These are phyloP conservation scores for Parnassius apollo DNA, from an alignment of 2,888 invertebrate genomes.

Conservation along the genomic window DNA sequence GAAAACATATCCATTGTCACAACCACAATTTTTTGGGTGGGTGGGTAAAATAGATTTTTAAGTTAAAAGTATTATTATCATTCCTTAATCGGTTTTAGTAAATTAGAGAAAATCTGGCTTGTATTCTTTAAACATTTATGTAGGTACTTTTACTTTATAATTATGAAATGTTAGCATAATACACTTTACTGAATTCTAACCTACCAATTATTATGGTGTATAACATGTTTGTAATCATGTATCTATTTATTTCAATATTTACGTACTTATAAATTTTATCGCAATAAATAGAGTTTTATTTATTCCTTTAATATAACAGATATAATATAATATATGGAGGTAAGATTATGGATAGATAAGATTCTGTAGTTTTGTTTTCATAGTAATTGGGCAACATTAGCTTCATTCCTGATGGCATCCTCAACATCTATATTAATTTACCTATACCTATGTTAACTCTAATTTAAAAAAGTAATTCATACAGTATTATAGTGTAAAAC, in stretches of 20 bases:
- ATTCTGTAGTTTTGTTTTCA: too few relatives aligned
- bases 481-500: too few relatives aligned
- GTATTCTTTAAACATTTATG: slow-evolving; percentile 11
- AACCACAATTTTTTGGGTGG: slow-evolving; percentile 8
- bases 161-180: slow-evolving; percentile 45
- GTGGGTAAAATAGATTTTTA: slow-evolving; percentile 3
- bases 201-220: slow-evolving; percentile 34
- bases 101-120: slow-evolving; percentile 6
- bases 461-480: too few relatives aligned
- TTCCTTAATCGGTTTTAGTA: slow-evolving; percentile 34
- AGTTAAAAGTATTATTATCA: slow-evolving; percentile 39
- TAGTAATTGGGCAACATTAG: too few relatives aligned
- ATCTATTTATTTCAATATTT: slow-evolving; percentile 58
- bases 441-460: too few relatives aligned
- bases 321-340: too few relatives aligned
- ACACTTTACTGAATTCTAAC: slow-evolving; percentile 16
- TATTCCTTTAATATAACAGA: neutral
- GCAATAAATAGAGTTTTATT: slow-evolving; percentile 36
- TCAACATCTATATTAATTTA: too few relatives aligned
- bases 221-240: slow-evolving; percentile 59
- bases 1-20: slow-evolving; percentile 32
- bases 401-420: too few relatives aligned
- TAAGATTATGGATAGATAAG: too few relatives aligned
- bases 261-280: slow-evolving; percentile 47
- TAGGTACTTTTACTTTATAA: slow-evolving; percentile 46